Evolutionary conservation across 2,888 invertebrate species (phyloP), one percentile per base, ranked within the genome.

Genomic region (Pyrrhia umbra): DNA sequence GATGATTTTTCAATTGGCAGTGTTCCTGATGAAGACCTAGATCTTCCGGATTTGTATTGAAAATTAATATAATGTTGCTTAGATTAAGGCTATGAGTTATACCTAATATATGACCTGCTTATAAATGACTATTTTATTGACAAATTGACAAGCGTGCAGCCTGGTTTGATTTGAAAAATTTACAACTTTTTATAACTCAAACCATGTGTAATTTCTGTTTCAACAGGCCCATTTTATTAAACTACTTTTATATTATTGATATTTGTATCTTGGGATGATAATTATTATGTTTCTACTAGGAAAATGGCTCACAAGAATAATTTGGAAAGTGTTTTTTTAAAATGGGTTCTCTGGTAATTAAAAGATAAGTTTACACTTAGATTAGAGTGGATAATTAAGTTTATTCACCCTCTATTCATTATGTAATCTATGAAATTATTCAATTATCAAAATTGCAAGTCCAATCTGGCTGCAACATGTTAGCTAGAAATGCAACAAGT

Each of bases 1-100:
- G 94, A 93, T 90, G 92, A 93, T 57, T 91, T 91, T 55, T 93
- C 92, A 51, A 84, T 82, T 74, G 89, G 86, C 39, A 92, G 88
- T 60, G 76, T 91, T 37, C 83, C 85, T 9, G 90, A 91, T 63
- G 87, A 90, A 45, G 89, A 91, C 50, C 82, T 92, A 3, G 88
- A 85, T 0, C 82, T 93, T 6, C 93, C 93, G 8, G 87, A 85
- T 27, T 71, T 92, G 16, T 93, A 89, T 68, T 93, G 46, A 75
- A 34, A 13, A 50, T 18, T 15, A 42, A 42, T 10, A n/a, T 30
- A 46, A 25, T 4, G 30, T 2, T 18, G 37, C 27, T 57, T 25
- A 45, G 39, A 43, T 40, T 56, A 56, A 59, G 68, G 59, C 60
- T 58, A 56, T 57, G 37, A 50, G 8, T 15, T 52, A 46, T 42